Percentiles rank a stretch among this genome's conserved stretches.
phyloP scores from a whole-genome alignment of 2,888 invertebrate genomes.

The Drosophila acutilabella region DNA sequence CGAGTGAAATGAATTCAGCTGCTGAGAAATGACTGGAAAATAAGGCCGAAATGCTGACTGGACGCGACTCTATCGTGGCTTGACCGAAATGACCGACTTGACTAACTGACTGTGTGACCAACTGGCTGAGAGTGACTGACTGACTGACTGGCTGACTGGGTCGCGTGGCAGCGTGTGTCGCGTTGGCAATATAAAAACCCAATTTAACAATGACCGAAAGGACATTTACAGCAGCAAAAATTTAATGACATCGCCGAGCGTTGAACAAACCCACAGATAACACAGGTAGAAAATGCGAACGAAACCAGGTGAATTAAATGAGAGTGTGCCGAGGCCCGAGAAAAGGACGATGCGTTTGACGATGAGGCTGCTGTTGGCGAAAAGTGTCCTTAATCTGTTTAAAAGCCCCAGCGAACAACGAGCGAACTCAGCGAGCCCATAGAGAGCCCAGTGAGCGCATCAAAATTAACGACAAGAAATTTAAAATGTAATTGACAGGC shows the following conservation, averaged over 20 bases:
- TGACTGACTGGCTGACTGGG: neutral
- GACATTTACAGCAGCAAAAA: constrained; percentile 64
- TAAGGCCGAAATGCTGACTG: constrained; percentile 20
- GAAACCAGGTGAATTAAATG: constrained; percentile 59
- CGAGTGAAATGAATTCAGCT: constrained; percentile 65
- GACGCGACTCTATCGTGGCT: neutral
- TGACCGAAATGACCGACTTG: neutral
- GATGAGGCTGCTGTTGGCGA: constrained; percentile 29
- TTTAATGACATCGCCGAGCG: constrained; percentile 67
- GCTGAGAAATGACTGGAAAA: constrained; percentile 48
- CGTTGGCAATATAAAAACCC: constrained; percentile 44
- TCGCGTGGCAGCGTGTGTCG: constrained; percentile 38
- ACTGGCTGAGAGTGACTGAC: neutral
- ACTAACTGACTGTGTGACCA: neutral
- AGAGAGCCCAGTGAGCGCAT: constrained; percentile 39
- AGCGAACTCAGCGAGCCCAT: constrained; percentile 10
- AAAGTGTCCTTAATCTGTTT: constrained; percentile 73
- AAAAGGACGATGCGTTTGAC: constrained; percentile 4
- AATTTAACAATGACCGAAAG: constrained; percentile 60
- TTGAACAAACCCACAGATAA: constrained; percentile 28
- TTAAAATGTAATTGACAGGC: constrained; percentile 76
- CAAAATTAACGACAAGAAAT: constrained; percentile 74
- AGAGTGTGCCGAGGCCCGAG: constrained; percentile 38
- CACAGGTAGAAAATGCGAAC: constrained; percentile 26
- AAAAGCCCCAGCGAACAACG: constrained; percentile 51